Evolutionary conservation across 1,140 invertebrate species (phyloP).

Genomic region (Lordiphosa collinella): DNA sequence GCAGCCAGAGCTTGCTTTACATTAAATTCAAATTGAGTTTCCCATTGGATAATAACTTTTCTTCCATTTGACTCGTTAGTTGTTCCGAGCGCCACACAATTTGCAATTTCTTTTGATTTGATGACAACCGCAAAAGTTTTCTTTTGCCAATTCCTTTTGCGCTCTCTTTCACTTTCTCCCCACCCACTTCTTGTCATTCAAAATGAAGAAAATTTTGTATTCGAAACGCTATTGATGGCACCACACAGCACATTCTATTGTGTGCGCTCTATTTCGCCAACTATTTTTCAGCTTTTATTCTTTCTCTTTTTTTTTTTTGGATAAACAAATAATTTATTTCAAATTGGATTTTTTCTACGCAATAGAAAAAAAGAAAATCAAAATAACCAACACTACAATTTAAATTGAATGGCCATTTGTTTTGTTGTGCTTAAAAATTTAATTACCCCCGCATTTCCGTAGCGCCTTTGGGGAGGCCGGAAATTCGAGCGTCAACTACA

Average conservation of each 20-base stretch:
- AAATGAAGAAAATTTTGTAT: slow-evolving; percentile 2
- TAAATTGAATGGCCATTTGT: slow-evolving; percentile 54
- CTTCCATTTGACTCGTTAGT: too few species aligned
- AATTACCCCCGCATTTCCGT: slow-evolving; percentile 66
- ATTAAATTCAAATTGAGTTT: too few species aligned
- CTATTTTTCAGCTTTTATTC: too few species aligned
- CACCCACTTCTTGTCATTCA: background rate
- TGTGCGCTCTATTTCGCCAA: slow-evolving; percentile 27
- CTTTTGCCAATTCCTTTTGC: slow-evolving; percentile 14
- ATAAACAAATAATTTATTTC: slow-evolving; percentile 37
- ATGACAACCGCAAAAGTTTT: slow-evolving; percentile 48
- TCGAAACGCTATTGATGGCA: slow-evolving; percentile 27
- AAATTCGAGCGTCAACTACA: slow-evolving; percentile 63
- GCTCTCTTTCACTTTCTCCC: background rate
- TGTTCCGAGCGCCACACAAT: too few species aligned
- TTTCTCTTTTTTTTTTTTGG: slow-evolving; percentile 6
- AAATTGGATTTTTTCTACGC: slow-evolving; percentile 43
- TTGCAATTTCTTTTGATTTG: slow-evolving; percentile 35
- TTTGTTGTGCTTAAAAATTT: slow-evolving; percentile 54
- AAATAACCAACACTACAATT: slow-evolving; percentile 6
- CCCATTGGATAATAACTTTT: too few species aligned
- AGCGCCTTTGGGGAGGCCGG: slow-evolving; percentile 31
- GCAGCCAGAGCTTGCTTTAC: slow-evolving; percentile 20
- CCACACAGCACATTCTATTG: slow-evolving; percentile 1
- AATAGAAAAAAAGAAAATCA: slow-evolving; percentile 37